These are phyloP conservation scores for Peucedramus taeniatus DNA, from an alignment of 2,113 vertebrate species.

Conservation along the genomic window DNA sequence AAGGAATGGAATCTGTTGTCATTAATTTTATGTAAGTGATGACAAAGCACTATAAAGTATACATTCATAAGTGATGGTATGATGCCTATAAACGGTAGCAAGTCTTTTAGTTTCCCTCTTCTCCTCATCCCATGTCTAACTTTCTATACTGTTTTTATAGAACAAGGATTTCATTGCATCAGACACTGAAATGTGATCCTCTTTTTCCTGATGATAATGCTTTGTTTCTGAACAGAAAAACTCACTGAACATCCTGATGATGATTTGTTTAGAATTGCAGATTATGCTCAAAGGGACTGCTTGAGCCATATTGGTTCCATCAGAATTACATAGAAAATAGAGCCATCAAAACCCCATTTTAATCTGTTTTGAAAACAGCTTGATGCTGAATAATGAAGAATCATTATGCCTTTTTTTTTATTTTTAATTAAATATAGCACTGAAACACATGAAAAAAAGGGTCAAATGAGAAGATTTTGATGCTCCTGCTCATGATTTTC, in stretches of 20 bases:
- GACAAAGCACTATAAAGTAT: background rate
- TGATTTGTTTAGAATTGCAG: conserved; percentile 49
- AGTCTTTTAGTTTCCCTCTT: background rate
- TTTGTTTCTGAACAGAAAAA: conserved; percentile 10
- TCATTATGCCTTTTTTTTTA: background rate
- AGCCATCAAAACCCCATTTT: background rate
- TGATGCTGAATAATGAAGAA: background rate
- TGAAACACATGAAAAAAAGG: background rate
- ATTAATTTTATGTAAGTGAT: background rate
- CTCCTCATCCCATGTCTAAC: background rate
- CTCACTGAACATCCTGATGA: conserved; percentile 1
- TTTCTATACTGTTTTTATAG: background rate
- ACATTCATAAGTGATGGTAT: background rate
- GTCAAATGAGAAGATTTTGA: background rate
- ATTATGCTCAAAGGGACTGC: conserved; percentile 4
- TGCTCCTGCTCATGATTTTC: background rate
- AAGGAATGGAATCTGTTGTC: background rate
- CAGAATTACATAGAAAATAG: background rate
- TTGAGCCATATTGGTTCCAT: conserved; percentile 1
- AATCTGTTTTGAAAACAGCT: background rate
- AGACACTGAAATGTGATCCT: background rate
- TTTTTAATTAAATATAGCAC: background rate
- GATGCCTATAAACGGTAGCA: background rate
- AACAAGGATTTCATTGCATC: background rate
- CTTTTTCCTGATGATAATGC: background rate